Percentiles rank a stretch among this genome's conserved stretches.
Conservation (phyloP, 23 tunicate species). For the Ciona savignyi region DNA sequence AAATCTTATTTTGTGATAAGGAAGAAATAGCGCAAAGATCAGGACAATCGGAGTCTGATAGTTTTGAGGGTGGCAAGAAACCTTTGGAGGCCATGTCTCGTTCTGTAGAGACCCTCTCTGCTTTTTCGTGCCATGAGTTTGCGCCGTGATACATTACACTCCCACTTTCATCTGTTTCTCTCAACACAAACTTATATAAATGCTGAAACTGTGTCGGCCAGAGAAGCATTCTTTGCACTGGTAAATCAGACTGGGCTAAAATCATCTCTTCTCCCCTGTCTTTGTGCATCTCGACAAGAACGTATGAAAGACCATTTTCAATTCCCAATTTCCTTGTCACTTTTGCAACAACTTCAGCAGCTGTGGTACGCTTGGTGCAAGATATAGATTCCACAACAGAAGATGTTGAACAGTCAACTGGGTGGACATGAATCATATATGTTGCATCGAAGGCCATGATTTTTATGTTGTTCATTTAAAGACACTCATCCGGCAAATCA, state of each 20-base stretch:
- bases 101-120: slow-evolving; percentile 19
- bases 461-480: too few relatives aligned
- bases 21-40: slow-evolving; percentile 32
- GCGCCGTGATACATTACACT: slow-evolving; percentile 38
- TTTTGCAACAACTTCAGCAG: slow-evolving; percentile 32
- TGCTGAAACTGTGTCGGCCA: slow-evolving; percentile 68
- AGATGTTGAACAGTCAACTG: slow-evolving; percentile 12
- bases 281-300: slow-evolving; percentile 38
- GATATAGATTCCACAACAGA: slow-evolving; percentile 12
- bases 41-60: slow-evolving; percentile 23
- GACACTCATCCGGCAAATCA: too few relatives aligned
- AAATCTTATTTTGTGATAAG: slow-evolving; percentile 25
- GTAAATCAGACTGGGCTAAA: slow-evolving; percentile 37
- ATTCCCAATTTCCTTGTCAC: slow-evolving; percentile 12
- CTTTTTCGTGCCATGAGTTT: slow-evolving; percentile 39
- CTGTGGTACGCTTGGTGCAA: slow-evolving; percentile 42
- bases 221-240: slow-evolving; percentile 56
- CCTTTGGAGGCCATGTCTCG: slow-evolving; percentile 50
- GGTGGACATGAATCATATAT: slow-evolving; percentile 41
- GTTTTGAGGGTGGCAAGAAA: slow-evolving; percentile 35
- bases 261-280: slow-evolving; percentile 44
- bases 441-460: too few relatives aligned
- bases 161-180: slow-evolving; percentile 44
- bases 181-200: slow-evolving; percentile 38
- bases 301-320: slow-evolving; percentile 18